A percentile compares a stretch with the other conserved stretches of the same genome.
These are phyloP conservation scores for Drosophila carrolli DNA, from an alignment of 1,140 invertebrate species.

Conservation along the genomic window DNA sequence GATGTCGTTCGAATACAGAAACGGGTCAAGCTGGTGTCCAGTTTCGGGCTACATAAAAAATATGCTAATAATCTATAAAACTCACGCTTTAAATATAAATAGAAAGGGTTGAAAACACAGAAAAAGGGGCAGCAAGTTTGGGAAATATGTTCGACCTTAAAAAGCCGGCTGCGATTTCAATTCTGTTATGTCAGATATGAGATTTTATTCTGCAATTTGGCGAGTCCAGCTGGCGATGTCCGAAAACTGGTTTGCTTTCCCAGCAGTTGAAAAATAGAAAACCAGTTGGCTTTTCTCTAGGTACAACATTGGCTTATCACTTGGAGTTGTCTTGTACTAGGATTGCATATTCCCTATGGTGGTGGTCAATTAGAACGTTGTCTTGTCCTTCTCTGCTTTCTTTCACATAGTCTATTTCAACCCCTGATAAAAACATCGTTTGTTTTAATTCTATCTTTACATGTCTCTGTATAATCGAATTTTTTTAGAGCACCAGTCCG, in stretches of 20 bases:
- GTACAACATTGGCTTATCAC: conserved; percentile 6
- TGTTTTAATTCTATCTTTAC: too few species aligned
- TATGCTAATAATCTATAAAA: conserved; percentile 63
- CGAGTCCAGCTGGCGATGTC: conserved; percentile 28
- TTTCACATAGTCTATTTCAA: not conserved
- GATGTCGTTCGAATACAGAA: conserved; percentile 30
- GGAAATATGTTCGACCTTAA: conserved; percentile 35
- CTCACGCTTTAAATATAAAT: not conserved
- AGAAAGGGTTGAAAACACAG: conserved; percentile 50
- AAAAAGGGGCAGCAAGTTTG: conserved; percentile 29
- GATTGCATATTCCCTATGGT: not conserved
- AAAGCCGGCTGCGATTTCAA: conserved; percentile 40
- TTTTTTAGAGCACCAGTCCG: too few species aligned
- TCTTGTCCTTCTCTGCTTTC: not conserved
- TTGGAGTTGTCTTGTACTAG: conserved; percentile 1
- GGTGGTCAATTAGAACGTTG: conserved; percentile 14
- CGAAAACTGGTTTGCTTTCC: conserved; percentile 63
- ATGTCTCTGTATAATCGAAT: too few species aligned
- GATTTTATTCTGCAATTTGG: conserved; percentile 13
- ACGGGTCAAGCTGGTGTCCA: conserved; percentile 23
- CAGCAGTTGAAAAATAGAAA: conserved; percentile 41
- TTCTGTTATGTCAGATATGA: not conserved
- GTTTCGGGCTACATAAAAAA: conserved; percentile 49
- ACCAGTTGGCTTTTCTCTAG: conserved; percentile 51
- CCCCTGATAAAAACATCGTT: not conserved